Conservation (phyloP, 2,888 invertebrate species). For the Oscheius onirici region DNA sequence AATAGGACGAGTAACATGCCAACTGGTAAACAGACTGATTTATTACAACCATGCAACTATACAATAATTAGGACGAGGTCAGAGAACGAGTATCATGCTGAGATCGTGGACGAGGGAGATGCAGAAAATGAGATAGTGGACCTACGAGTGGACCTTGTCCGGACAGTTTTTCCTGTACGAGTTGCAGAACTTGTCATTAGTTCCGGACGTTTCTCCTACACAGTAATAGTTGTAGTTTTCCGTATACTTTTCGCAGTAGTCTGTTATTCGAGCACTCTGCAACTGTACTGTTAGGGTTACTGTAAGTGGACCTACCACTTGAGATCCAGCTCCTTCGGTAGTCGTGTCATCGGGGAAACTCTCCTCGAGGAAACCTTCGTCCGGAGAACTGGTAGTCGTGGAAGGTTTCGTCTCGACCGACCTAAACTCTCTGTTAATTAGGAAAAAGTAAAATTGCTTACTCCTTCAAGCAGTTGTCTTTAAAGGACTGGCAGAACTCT, state of each 20-base stretch:
- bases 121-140: neutral
- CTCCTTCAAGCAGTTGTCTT: conserved; percentile 17
- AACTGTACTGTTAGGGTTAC: neutral
- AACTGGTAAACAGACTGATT: neutral
- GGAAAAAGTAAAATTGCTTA: neutral
- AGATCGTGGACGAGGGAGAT: conserved; percentile 1
- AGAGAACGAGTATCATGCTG: neutral
- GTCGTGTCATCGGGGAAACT: neutral
- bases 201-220: conserved; percentile 44
- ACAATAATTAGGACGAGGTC: too few relatives aligned
- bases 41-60: conserved; percentile 10
- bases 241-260: conserved; percentile 56
- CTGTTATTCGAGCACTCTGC: conserved; percentile 33
- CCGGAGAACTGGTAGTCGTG: neutral
- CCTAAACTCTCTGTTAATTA: neutral
- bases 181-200: conserved; percentile 56
- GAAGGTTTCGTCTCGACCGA: neutral
- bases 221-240: conserved; percentile 64
- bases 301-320: neutral
- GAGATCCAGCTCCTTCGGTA: conserved; percentile 8
- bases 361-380: conserved; percentile 22
- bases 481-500: conserved; percentile 28
- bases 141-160: conserved; percentile 35
- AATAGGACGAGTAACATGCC: conserved; percentile 1
- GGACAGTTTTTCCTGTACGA: conserved; percentile 61